Evolutionary conservation across 1,140 invertebrate species (phyloP), one percentile per base, ranked within the genome.

Genomic region (Camponotus floridanus): DNA sequence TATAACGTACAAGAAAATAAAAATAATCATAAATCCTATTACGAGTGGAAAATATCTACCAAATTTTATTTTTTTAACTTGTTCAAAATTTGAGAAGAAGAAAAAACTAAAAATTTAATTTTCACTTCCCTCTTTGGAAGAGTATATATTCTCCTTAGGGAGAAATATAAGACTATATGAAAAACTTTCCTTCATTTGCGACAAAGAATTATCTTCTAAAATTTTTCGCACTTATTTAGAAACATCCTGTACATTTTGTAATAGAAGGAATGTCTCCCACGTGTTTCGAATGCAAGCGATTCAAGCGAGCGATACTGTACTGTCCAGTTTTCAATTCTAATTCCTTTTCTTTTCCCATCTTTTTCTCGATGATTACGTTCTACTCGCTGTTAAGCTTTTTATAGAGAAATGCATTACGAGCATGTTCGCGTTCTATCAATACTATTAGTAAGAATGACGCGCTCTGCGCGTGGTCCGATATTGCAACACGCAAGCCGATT

Each of bases 371-470:
- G 62, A 79, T 79, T 68, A 79, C 36, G 26, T 18, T 11, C 1
- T 7, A 18, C 33, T 59, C 18, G 7, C 31, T 31, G 21, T 62
- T 31, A 36, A 64, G 13, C 4, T 67, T 79, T 65, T 79, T 79
- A 67, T 7, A 31, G 39, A 33, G 36, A 8, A 36, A 6, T 51
- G 45, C 31, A 55, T 79, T 67, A 79, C 8, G 61, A 36, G 51
- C 13, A 45, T 67, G 51, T 64, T 57, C 45, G 45, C 36, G 62
- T 79, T 67, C 67, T 7, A 3, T 39, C 42, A 65, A 31, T 26
- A 13, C 33, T 45, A 55, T 79, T 67, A 79, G 45, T 68, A 80
- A 79, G 48, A 36, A 39, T 68, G 33, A 55, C 13, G 33, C 15
- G 18, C 13, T 26, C 26, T 21, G 31, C 39, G 13, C 33, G 42